phyloP scores from a whole-genome alignment of 2,797 vertebrate species.

The Typhlichthys subterraneus region DNA sequence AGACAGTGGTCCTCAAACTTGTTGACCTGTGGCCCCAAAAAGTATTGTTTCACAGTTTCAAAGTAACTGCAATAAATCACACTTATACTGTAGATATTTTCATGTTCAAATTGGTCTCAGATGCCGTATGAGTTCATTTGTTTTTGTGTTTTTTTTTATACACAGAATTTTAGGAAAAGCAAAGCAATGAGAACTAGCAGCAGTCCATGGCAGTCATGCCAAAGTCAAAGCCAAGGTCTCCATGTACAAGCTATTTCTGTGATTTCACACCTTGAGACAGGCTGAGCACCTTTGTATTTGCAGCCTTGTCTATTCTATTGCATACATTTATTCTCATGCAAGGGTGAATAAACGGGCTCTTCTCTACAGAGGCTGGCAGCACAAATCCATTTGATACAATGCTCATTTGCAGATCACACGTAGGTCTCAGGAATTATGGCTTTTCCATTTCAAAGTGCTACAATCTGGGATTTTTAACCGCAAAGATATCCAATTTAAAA shows the following conservation, averaged over 20 bases:
- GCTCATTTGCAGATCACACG: constrained; percentile 53
- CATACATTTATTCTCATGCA: constrained; percentile 42
- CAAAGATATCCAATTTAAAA: constrained; percentile 64
- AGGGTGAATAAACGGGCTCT: constrained; percentile 50
- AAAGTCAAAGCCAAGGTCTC: constrained; percentile 22
- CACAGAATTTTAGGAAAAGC: neutral
- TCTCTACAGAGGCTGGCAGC: constrained; percentile 38
- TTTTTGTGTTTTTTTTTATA: neutral
- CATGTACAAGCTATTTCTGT: constrained; percentile 22
- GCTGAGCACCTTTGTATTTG: constrained; percentile 13
- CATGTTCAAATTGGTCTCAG: too few relatives aligned
- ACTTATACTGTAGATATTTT: too few relatives aligned
- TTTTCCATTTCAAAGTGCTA: constrained; percentile 61
- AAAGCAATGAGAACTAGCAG: neutral
- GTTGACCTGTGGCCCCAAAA: too few relatives aligned
- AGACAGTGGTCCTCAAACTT: too few relatives aligned
- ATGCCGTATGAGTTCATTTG: too few relatives aligned
- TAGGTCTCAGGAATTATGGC: constrained; percentile 51
- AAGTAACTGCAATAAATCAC: too few relatives aligned
- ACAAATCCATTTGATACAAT: constrained; percentile 54
- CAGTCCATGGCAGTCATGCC: constrained; percentile 7
- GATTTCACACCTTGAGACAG: constrained; percentile 28
- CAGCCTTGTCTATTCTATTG: constrained; percentile 30
- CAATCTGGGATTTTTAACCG: constrained; percentile 57
- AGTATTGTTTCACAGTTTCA: too few relatives aligned